These are phyloP conservation scores for Sebastes iracundus DNA, from an alignment of 2,797 vertebrate genomes.

Conservation along the genomic window DNA sequence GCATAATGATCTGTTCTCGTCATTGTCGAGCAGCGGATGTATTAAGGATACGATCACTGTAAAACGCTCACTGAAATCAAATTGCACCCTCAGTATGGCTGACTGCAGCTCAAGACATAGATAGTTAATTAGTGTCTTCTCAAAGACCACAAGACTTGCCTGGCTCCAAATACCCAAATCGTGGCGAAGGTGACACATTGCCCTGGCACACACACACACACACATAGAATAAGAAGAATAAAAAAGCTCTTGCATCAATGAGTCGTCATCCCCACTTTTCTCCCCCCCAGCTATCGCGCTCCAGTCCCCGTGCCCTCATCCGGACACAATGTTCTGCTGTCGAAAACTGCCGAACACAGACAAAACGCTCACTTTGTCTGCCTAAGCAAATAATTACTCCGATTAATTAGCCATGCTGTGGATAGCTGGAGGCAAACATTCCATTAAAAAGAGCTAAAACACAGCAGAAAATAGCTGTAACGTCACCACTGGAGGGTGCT, in stretches of 20 bases:
- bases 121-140: conserved; percentile 24
- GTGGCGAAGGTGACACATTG: conserved; percentile 11
- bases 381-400: conserved; percentile 86
- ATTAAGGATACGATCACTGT: background rate
- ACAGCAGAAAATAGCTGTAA: conserved; percentile 71
- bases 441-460: conserved; percentile 76
- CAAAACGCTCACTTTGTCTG: conserved; percentile 83
- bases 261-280: conserved; percentile 44
- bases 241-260: conserved; percentile 43
- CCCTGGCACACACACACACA: background rate
- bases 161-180: conserved; percentile 24
- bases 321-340: conserved; percentile 79
- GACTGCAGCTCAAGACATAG: conserved; percentile 16
- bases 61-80: conserved; percentile 21
- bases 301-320: conserved; percentile 65
- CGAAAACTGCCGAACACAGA: conserved; percentile 79
- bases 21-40: background rate
- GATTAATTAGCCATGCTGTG: conserved; percentile 84
- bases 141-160: conserved; percentile 23
- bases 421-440: conserved; percentile 80
- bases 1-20: background rate
- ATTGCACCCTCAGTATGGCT: background rate
- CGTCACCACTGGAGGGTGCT: conserved; percentile 67
- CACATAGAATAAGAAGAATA: conserved; percentile 12
- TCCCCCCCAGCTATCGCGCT: conserved; percentile 41